Conservation (phyloP, 2,797 vertebrate genomes). For the Sebastes variabilis region DNA sequence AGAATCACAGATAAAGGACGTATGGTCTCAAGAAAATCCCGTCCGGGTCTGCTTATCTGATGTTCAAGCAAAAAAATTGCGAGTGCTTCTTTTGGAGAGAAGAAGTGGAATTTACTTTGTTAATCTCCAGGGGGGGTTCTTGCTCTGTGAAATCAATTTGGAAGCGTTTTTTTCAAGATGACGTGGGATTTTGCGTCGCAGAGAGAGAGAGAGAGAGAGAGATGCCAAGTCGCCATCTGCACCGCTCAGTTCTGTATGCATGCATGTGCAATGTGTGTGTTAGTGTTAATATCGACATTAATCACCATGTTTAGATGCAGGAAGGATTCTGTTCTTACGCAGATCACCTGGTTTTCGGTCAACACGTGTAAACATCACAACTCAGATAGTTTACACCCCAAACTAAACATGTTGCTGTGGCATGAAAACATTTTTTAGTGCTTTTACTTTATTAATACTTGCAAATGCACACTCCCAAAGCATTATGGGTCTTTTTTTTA, state of each 20-base stretch:
- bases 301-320: conserved; percentile 43
- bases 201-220: conserved; percentile 6
- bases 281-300: conserved; percentile 40
- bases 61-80: conserved; percentile 27
- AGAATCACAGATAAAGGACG: conserved; percentile 54
- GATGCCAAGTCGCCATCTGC: conserved; percentile 58
- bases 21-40: conserved; percentile 51
- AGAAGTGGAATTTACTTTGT: conserved; percentile 66
- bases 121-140: conserved; percentile 54
- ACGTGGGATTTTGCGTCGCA: conserved; percentile 30
- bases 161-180: conserved; percentile 37
- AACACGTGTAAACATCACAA: conserved; percentile 30
- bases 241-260: neutral
- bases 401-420: conserved; percentile 32
- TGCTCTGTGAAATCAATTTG: conserved; percentile 64
- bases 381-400: conserved; percentile 12
- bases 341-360: conserved; percentile 34
- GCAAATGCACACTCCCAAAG: neutral
- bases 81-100: conserved; percentile 43
- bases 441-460: neutral
- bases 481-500: neutral
- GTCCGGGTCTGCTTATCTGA: conserved; percentile 44
- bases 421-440: conserved; percentile 4
- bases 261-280: conserved; percentile 8
- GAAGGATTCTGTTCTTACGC: conserved; percentile 12